These are phyloP conservation scores for Octomys mimax DNA, from an alignment of 2,797 vertebrate species.

Conservation along the genomic window DNA sequence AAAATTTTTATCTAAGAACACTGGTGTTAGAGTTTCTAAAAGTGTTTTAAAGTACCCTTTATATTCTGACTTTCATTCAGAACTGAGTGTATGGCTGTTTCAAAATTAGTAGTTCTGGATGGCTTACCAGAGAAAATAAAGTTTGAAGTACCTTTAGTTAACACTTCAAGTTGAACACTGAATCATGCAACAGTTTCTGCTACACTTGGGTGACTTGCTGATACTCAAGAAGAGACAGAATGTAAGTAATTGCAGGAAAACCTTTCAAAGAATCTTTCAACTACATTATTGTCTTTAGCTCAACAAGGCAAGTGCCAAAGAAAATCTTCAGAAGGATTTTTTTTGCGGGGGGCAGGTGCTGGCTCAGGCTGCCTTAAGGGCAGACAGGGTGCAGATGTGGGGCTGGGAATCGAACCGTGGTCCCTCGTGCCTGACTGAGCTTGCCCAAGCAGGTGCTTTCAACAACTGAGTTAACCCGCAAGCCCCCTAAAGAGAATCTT, in stretches of 20 bases:
- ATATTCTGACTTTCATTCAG: neutral
- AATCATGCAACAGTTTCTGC: constrained; percentile 39
- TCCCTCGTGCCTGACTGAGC: too few species aligned
- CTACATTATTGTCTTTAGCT: constrained; percentile 17
- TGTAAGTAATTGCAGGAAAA: constrained; percentile 21
- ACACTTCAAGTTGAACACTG: constrained; percentile 64
- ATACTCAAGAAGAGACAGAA: constrained; percentile 31
- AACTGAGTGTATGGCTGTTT: neutral
- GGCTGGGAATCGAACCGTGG: too few species aligned
- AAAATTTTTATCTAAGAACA: neutral
- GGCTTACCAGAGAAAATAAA: constrained; percentile 66
- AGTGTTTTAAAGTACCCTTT: constrained; percentile 4
- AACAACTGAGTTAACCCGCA: too few species aligned
- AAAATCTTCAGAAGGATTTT: neutral
- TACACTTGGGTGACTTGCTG: constrained; percentile 37
- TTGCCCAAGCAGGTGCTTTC: too few species aligned
- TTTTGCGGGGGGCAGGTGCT: too few species aligned
- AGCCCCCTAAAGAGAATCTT: constrained; percentile 54
- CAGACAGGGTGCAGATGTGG: too few species aligned
- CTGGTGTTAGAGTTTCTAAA: neutral
- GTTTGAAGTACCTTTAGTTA: constrained; percentile 69
- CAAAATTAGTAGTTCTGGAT: constrained; percentile 26
- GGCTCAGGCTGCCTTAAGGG: too few species aligned
- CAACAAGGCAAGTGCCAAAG: constrained; percentile 61
- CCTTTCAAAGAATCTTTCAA: constrained; percentile 60